Conservation (phyloP, 2,888 invertebrate genomes). For the Drosophila histrio region DNA sequence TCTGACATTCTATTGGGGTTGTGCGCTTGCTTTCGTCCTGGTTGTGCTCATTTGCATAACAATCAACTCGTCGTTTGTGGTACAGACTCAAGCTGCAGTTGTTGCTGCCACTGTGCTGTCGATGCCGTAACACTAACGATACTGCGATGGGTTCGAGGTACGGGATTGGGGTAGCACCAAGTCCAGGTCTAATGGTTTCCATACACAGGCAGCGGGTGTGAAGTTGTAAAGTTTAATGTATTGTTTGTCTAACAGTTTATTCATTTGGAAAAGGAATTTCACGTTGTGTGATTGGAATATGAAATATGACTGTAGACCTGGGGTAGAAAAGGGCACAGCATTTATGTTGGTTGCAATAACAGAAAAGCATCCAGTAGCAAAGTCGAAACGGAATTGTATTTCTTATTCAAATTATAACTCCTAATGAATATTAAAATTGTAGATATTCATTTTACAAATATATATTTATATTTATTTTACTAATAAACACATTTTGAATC, state of each 20-base stretch:
- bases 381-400: neutral
- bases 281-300: constrained; percentile 61
- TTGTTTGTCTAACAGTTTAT: constrained; percentile 78
- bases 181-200: constrained; percentile 65
- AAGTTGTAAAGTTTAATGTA: constrained; percentile 81
- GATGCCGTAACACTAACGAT: constrained; percentile 14
- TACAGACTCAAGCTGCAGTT: constrained; percentile 56
- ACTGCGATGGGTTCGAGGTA: constrained; percentile 6
- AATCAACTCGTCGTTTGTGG: constrained; percentile 79
- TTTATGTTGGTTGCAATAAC: neutral
- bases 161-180: constrained; percentile 28
- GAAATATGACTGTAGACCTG: constrained; percentile 37
- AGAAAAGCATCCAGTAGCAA: neutral
- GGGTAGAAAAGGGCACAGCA: constrained; percentile 16
- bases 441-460: too few species aligned
- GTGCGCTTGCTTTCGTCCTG: constrained; percentile 62
- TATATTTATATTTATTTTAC: too few species aligned
- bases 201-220: constrained; percentile 75
- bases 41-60: constrained; percentile 78
- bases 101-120: constrained; percentile 7
- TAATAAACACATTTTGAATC: too few species aligned
- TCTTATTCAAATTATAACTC: constrained; percentile 4
- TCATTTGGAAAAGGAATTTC: constrained; percentile 73
- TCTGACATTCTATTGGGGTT: constrained; percentile 36
- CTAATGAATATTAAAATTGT: too few species aligned